Evolutionary conservation across 2,113 vertebrate species (phyloP), one percentile per base, ranked within the genome.

Genomic region (Choloepus hoffmanni): DNA sequence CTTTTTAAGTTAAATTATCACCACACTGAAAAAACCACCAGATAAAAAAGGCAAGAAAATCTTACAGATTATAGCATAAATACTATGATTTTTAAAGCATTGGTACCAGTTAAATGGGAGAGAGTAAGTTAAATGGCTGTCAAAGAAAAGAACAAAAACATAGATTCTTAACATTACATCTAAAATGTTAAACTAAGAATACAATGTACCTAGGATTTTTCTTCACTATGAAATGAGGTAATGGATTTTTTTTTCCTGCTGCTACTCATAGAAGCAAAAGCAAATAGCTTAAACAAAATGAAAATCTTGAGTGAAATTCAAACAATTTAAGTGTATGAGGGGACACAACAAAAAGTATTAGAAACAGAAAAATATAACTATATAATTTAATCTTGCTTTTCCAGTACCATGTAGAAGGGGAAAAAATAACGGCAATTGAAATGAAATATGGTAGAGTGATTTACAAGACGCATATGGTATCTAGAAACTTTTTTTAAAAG

Each of bases 241-340:
- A 96, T 33, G 14, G 60, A 70, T 89, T 95, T 85, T 30, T 82
- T 92, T 21, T 89, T 92, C 86, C 53, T 33, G 24, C 33, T 85
- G 36, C 33, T 82, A 10, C 23, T 95, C 5, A n/a, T 68, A 82
- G 92, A 14, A 85, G 72, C 76, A 88, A 92, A 96, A 90, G 58
- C 50, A 84, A 83, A 92, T 1, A 45, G 33, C 72, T 92, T 79
- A 76, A 84, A 58, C 11, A 53, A 95, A 97, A 96, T 50, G 2
- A 96, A 97, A 94, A 72, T 90, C 53, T 65, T 73, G 81, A 96
- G 23, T 90, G 26, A 95, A 85, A 72, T 24, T 68, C 55, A 96
- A 88, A 94, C 63, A 94, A 92, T 77, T 85, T 81, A 92, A 92
- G 36, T 4, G 45, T 68, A 76, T 36, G 89, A 85, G 60, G 14